These are phyloP conservation scores for Timema podura DNA, from an alignment of 2,888 invertebrate genomes.

Conservation along the genomic window DNA sequence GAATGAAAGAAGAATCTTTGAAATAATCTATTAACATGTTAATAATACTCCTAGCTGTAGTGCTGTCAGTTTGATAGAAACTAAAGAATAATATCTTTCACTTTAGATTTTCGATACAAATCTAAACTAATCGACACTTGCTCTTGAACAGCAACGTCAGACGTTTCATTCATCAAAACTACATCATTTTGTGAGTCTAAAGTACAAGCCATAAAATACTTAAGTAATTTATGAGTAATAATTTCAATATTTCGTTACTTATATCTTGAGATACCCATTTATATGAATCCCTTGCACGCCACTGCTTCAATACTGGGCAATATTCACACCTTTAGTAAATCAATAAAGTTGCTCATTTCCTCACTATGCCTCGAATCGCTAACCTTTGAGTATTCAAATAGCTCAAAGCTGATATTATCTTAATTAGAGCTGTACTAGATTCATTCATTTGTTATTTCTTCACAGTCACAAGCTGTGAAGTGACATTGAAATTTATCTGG, in stretches of 20 bases:
- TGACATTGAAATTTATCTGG: neutral
- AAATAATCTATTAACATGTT: neutral
- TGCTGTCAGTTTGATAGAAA: no score
- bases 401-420: neutral
- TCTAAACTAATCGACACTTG: neutral
- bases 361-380: neutral
- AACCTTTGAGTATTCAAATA: neutral
- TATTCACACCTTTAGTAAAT: neutral
- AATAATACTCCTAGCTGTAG: no score
- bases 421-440: neutral
- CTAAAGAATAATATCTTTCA: no score
- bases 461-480: neutral
- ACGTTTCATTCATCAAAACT: neutral
- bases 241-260: neutral
- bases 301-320: neutral
- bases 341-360: neutral
- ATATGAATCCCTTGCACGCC: neutral
- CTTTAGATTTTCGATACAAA: neutral
- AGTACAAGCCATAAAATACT: neutral
- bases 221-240: slow-evolving; percentile 4
- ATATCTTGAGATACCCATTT: neutral
- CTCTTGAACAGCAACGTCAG: neutral
- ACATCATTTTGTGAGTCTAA: neutral
- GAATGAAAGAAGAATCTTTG: neutral
- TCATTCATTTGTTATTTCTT: slow-evolving; percentile 7